Evolutionary conservation across 2,888 invertebrate species (phyloP).

Genomic region (Syrphus vitripennis): DNA sequence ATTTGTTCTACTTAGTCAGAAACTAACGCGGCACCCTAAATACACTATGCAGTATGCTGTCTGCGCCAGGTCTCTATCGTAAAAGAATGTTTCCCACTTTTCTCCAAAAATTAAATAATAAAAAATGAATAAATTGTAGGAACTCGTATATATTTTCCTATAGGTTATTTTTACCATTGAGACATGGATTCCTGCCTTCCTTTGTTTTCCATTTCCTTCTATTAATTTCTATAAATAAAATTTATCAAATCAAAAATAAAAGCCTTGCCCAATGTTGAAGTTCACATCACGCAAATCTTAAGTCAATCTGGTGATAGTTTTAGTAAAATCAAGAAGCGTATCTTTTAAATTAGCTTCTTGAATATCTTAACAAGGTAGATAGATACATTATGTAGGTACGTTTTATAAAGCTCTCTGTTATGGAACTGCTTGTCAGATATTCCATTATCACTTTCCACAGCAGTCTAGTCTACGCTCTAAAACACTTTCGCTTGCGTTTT

Average conservation of each 20-base stretch:
- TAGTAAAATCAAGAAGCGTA: not conserved
- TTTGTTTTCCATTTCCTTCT: not conserved
- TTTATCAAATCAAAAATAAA: constrained; percentile 2
- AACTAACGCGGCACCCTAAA: too few relatives aligned
- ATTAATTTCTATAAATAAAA: not conserved
- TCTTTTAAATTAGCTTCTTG: constrained; percentile 2
- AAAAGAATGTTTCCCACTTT: too few relatives aligned
- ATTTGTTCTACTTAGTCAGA: too few relatives aligned
- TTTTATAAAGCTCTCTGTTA: not conserved
- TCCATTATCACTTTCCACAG: not conserved
- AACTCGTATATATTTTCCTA: too few relatives aligned
- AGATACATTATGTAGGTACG: too few relatives aligned
- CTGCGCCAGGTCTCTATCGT: too few relatives aligned
- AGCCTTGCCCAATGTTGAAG: not conserved
- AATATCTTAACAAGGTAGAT: not conserved
- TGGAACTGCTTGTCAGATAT: constrained; percentile 8
- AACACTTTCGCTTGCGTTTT: constrained; percentile 31
- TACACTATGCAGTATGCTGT: too few relatives aligned
- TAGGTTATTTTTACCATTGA: too few relatives aligned
- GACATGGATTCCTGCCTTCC: too few relatives aligned
- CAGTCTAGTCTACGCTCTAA: not conserved
- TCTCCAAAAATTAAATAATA: too few relatives aligned
- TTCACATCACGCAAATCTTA: not conserved
- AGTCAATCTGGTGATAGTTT: not conserved
- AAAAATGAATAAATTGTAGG: too few relatives aligned